These are phyloP conservation scores for Sialia sialis DNA, from an alignment of 2,113 vertebrate genomes.

Conservation along the genomic window DNA sequence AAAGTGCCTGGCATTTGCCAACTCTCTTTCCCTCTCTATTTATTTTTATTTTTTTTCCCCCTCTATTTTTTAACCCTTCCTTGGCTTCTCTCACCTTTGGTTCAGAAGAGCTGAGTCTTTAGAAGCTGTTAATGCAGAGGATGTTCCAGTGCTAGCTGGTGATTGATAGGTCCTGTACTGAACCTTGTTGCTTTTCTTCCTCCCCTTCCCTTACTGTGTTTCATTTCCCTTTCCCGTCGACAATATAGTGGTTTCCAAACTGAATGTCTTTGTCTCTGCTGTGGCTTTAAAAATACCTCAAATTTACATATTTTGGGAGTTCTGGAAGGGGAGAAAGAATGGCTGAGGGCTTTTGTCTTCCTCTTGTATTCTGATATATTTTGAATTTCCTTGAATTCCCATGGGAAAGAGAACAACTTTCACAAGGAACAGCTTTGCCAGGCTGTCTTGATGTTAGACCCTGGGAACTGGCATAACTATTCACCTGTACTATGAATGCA, in stretches of 20 bases:
- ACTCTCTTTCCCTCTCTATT: background rate
- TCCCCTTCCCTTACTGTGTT: slow-evolving; percentile 54
- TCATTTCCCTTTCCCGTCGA: slow-evolving; percentile 62
- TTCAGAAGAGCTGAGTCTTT: background rate
- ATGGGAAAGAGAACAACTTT: slow-evolving; percentile 8
- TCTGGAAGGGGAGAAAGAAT: background rate
- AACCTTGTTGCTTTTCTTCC: background rate
- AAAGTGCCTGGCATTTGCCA: background rate
- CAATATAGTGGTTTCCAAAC: background rate
- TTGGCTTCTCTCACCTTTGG: slow-evolving; percentile 30
- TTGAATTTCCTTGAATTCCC: slow-evolving; percentile 61
- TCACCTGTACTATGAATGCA: background rate
- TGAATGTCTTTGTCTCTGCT: slow-evolving; percentile 19
- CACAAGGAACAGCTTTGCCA: background rate
- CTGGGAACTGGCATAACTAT: background rate
- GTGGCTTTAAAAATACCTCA: slow-evolving; percentile 44
- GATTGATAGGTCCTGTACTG: slow-evolving; percentile 30
- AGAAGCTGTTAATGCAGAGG: background rate
- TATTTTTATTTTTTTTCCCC: background rate
- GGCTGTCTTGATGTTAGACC: background rate
- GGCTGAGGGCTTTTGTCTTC: slow-evolving; percentile 9
- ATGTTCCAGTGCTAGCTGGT: background rate
- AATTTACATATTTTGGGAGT: background rate
- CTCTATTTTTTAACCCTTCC: background rate
- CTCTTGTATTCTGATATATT: slow-evolving; percentile 44